Conservation (phyloP, 2,113 vertebrate genomes). For the Serilophus lunatus region DNA sequence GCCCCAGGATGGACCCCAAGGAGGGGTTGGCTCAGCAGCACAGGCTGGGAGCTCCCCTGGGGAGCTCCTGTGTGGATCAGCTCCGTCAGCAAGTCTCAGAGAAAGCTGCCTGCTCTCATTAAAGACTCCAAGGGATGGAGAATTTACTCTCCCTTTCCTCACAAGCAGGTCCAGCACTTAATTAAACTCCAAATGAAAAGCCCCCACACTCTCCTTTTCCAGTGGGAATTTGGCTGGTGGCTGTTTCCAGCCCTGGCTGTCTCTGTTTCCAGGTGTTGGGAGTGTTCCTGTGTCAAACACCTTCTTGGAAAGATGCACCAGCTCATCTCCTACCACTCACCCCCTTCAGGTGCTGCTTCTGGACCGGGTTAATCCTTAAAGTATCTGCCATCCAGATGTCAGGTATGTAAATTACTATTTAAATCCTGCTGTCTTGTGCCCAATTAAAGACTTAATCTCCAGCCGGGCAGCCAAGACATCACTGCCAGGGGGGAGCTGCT, state of each 20-base stretch:
- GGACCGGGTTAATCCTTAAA: background rate
- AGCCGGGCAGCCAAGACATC: background rate
- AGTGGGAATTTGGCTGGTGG: background rate
- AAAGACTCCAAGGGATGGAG: background rate
- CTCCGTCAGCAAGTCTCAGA: rapidly evolving
- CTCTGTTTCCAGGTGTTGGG: background rate
- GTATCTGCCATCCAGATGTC: background rate
- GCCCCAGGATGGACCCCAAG: rapidly evolving
- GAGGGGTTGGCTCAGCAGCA: background rate
- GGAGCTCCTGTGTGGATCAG: background rate
- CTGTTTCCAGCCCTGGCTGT: background rate
- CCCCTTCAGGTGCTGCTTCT: background rate
- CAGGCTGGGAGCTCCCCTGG: background rate
- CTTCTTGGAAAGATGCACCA: background rate
- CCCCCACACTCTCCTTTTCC: background rate
- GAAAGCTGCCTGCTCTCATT: background rate
- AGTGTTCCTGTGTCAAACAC: rapidly evolving
- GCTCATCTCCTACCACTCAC: background rate
- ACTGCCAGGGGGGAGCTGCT: background rate
- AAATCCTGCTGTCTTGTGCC: background rate
- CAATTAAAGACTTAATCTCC: background rate
- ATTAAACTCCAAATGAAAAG: background rate
- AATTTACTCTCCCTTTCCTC: background rate
- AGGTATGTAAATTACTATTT: background rate
- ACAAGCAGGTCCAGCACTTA: background rate